These are phyloP conservation scores for Zosterops borbonicus DNA, from an alignment of 2,113 vertebrate genomes.

Conservation along the genomic window DNA sequence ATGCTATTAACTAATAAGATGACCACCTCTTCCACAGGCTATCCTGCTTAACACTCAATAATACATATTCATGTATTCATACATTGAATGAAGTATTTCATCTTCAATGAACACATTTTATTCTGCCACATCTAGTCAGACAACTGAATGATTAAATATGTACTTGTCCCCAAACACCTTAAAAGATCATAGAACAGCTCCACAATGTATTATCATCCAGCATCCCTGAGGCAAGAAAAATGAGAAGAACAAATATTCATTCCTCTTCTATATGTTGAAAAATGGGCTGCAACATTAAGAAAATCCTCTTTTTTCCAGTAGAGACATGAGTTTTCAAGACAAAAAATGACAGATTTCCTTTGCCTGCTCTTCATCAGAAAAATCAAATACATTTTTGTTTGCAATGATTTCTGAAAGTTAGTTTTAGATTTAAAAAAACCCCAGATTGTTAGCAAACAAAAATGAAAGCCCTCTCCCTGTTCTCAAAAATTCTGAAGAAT, in stretches of 20 bases:
- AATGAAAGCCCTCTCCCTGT: background rate
- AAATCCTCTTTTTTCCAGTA: background rate
- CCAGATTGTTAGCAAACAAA: background rate
- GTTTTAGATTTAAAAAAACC: background rate
- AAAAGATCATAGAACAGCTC: background rate
- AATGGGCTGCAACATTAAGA: background rate
- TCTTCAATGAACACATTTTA: background rate
- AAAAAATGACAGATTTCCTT: background rate
- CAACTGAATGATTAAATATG: slow-evolving; percentile 9
- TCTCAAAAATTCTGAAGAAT: background rate
- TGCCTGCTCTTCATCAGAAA: background rate
- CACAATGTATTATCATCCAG: background rate
- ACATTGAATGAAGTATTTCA: too few species aligned
- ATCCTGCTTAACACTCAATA: background rate
- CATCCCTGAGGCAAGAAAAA: slow-evolving; percentile 22
- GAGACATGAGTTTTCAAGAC: background rate
- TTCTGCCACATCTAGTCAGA: background rate
- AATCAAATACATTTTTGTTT: background rate
- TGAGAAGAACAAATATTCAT: background rate
- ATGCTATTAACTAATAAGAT: background rate
- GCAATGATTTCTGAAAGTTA: background rate
- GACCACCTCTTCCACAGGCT: background rate
- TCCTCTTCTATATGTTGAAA: background rate
- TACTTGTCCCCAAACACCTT: background rate
- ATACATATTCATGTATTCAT: too few species aligned